These are phyloP conservation scores for Bombus haemorrhoidalis DNA, from an alignment of 1,140 invertebrate genomes.

Conservation along the genomic window DNA sequence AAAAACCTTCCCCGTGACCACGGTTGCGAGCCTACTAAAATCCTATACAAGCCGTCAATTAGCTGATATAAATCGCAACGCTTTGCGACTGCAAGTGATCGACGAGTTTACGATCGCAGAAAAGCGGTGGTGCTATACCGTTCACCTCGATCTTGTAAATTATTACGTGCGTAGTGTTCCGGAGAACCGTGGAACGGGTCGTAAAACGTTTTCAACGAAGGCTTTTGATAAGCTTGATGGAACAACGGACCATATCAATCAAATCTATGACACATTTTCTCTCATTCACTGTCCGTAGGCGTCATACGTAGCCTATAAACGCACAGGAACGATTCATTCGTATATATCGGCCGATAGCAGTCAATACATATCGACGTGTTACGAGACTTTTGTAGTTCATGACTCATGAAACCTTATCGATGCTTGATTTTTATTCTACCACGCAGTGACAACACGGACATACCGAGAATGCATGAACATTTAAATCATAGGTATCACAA, in stretches of 20 bases:
- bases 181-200: constrained; percentile 1
- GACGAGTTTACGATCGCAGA: constrained; percentile 4
- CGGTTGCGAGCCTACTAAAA: neutral
- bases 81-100: constrained; percentile 4
- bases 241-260: constrained; percentile 5
- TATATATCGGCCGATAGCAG: neutral
- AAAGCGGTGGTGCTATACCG: neutral
- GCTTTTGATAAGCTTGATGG: constrained; percentile 15
- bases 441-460: neutral
- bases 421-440: constrained; percentile 13
- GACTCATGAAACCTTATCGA: constrained; percentile 48
- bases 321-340: constrained; percentile 20
- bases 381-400: constrained; percentile 36
- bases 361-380: neutral
- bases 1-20: neutral
- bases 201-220: neutral
- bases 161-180: neutral
- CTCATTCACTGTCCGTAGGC: constrained; percentile 24
- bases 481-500: neutral
- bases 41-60: constrained; percentile 28
- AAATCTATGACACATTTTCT: constrained; percentile 29
- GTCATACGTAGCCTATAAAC: constrained; percentile 6
- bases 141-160: constrained; percentile 8
- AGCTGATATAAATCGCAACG: constrained; percentile 11
- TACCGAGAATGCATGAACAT: neutral